A percentile compares a stretch with the other conserved stretches of the same genome.
Conservation (phyloP, 2,113 vertebrate species). For the Pyrgilauda ruficollis region DNA sequence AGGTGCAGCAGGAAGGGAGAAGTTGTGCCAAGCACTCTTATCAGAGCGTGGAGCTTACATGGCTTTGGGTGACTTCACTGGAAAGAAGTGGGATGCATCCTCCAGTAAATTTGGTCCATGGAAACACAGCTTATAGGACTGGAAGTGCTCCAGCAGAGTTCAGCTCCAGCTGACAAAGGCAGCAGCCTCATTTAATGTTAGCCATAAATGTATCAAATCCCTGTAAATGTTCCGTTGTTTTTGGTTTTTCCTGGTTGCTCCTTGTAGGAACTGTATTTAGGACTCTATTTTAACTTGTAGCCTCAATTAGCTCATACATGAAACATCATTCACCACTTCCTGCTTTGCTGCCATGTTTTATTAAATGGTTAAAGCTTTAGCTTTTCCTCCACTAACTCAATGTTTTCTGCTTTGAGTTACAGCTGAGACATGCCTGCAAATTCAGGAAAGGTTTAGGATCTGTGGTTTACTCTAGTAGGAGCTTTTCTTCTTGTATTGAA, state of each 20-base stretch:
- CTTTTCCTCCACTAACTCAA: not conserved
- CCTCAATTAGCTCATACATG: not conserved
- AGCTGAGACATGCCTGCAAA: not conserved
- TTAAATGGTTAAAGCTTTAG: not conserved
- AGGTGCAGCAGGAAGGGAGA: not conserved
- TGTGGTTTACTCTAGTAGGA: not conserved
- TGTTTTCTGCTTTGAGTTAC: not conserved
- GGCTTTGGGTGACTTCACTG: not conserved
- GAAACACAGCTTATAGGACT: not conserved
- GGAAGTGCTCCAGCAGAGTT: not conserved
- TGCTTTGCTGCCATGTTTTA: not conserved
- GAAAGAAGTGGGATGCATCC: not conserved
- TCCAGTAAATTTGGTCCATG: not conserved
- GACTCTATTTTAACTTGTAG: not conserved
- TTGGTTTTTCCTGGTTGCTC: not conserved
- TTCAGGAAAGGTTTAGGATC: not conserved
- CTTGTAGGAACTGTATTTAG: not conserved
- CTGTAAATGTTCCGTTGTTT: not conserved
- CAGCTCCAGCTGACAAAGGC: not conserved
- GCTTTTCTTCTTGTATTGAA: not conserved
- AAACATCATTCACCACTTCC: not conserved
- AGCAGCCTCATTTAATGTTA: not conserved
- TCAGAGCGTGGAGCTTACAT: not conserved
- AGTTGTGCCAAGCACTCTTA: accelerated
- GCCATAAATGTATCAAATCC: not conserved